Base-by-base conservation (phyloP, 2,888 invertebrate genomes). In the Xanthorhoe spadicearia region DNA sequence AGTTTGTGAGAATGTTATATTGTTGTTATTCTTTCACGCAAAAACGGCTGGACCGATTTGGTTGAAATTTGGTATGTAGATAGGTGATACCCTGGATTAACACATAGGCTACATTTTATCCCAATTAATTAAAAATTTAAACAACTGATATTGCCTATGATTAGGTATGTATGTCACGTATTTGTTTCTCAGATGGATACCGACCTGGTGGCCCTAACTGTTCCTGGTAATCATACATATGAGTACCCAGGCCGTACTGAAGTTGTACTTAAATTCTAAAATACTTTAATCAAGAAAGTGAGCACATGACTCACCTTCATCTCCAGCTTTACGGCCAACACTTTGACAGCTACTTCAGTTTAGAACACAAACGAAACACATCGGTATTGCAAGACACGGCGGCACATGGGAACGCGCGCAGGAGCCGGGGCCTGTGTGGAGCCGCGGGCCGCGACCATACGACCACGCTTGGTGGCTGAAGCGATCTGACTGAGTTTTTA, bases 281-380 rank as follows among this genome's bases (percentile, higher is more conserved):
- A 2, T 38, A 10, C 9, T 38, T 6, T n/a, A n/a, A 43, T 13
- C 38, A 43, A 32, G 13, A 23, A 57, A 7, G 35, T 17, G 35
- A n/a, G 13, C 48, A 32, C 10, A 3, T 46, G 18, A 74, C 86
- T 83, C 74, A 90, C 91, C 91, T 91, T 91, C 91, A 91, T 91
- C 77, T 90, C 89, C 77, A 85, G 71, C 77, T 89, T 89, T 68
- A 88, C 86, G 74, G 83, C 84, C 83, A 88, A 85, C 90, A 89
- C 88, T 81, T 86, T 87, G 85, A 71, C 76, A 76, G 78, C 66
- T 81, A 73, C 68, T 70, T 74, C 68, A 76, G 72, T 69, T 68
- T 74, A 73, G 74, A 83, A 87, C 85, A 80, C 81, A 81, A 67
- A 69, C 54, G 10, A 58, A 62, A 65, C 72, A 69, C 62, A 67